phyloP scores from a whole-genome alignment of 2,888 invertebrate genomes.

The Druceiella hillmani region DNA sequence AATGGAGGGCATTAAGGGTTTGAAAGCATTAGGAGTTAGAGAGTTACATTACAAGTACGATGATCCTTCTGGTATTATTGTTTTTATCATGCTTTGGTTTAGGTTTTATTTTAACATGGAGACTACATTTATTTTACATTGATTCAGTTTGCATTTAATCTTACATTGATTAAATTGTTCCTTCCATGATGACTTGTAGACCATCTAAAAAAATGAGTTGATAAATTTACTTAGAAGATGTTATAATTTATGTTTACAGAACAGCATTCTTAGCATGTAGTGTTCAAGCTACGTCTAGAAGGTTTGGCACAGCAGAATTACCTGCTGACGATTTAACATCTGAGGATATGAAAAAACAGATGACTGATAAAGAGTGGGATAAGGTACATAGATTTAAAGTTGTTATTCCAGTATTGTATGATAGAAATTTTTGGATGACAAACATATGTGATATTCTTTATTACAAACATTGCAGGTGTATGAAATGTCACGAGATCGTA shows the following conservation, averaged over 20 bases:
- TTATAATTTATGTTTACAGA: slow-evolving; percentile 53
- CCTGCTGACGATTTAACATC: slow-evolving; percentile 85
- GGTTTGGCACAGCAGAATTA: slow-evolving; percentile 82
- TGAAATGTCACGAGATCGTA: slow-evolving; percentile 93
- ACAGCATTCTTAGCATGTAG: slow-evolving; percentile 94
- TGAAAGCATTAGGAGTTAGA: slow-evolving; percentile 59
- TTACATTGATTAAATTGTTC: no score
- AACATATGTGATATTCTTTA: neutral
- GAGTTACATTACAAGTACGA: slow-evolving; percentile 49
- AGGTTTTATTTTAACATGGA: neutral
- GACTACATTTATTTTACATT: no score
- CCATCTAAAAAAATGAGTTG: no score
- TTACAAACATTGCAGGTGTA: slow-evolving; percentile 55
- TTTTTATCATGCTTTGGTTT: neutral
- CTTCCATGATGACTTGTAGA: no score
- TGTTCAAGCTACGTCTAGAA: slow-evolving; percentile 78
- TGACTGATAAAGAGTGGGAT: slow-evolving; percentile 92
- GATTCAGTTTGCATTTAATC: no score
- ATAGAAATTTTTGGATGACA: no score
- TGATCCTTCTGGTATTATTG: neutral
- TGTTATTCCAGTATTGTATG: no score
- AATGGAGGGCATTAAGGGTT: slow-evolving; percentile 79
- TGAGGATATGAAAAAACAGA: slow-evolving; percentile 88
- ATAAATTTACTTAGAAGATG: no score
- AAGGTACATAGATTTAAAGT: slow-evolving; percentile 51